Evolutionary conservation across 2,888 invertebrate species (phyloP), one percentile per base, ranked within the genome.

Genomic region (Pasiphila rectangulata): DNA sequence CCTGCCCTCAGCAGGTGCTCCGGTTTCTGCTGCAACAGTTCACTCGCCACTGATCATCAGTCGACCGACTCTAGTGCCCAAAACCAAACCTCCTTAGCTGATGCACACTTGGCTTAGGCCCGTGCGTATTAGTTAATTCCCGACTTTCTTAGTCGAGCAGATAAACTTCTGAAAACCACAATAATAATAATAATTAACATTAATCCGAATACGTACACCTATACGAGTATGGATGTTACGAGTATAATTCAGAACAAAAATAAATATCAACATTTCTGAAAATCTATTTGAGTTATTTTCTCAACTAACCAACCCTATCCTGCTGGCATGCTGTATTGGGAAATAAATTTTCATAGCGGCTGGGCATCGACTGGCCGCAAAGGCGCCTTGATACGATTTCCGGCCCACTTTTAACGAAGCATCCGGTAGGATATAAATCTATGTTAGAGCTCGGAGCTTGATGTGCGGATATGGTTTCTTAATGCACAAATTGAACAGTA

Each of bases 321-420:
- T 34, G 34, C 43, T 19, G 30, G 29, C 27, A 44, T 36, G 30
- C 39, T 39, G 35, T 43, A 46, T 42, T 45, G 21, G 25, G 45
- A 47, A 50, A 67, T 72, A 73, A 63, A 76, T 75, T 74, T 68
- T 72, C 70, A 60, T 64, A 53, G 66, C 60, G 66, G 64, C 68
- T 63, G 72, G 69, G 64, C 64, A 64, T 63, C 64, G 63, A 67
- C 70, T 65, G 65, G 64, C 72, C 68, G 72, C 75, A 74, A 74
- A 77, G 72, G 79, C 79, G 79, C 73, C 78, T 77, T 83, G 77
- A 82, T 82, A 68, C 72, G 77, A 84, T 84, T 84, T 83, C 83
- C 83, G 77, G 76, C 64, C 72, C 75, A 78, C 76, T 79, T 79
- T 79, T 77, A 80, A 75, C 75, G 67, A 69, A 66, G 69, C 68